Evolutionary conservation across 2,797 vertebrate genomes (phyloP).

Genomic region (Lycodopsis pacificus): DNA sequence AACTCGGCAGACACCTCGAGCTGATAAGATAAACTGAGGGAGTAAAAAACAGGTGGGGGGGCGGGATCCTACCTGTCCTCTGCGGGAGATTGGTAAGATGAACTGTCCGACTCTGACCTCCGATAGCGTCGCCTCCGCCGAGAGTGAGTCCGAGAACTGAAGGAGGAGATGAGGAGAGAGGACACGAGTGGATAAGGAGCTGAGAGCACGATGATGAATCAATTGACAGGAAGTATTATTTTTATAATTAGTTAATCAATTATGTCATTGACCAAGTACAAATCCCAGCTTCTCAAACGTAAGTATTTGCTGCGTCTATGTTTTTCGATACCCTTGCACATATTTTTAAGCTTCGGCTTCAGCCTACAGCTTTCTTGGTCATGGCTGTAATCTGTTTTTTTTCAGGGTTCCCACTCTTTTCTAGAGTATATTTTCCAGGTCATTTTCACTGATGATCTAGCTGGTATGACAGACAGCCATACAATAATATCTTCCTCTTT

Average conservation of each 20-base stretch:
- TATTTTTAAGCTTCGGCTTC: neutral
- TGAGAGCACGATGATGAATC: neutral
- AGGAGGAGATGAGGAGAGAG: slow-evolving; percentile 31
- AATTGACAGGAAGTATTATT: neutral
- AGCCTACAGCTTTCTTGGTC: neutral
- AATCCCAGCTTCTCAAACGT: neutral
- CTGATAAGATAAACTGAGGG: slow-evolving; percentile 72
- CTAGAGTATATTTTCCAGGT: no score
- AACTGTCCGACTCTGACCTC: slow-evolving; percentile 87
- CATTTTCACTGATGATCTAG: no score
- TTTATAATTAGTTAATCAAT: neutral
- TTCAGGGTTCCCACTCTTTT: no score
- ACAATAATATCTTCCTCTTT: no score
- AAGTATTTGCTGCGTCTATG: neutral
- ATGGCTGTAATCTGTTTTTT: neutral
- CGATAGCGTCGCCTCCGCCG: slow-evolving; percentile 82
- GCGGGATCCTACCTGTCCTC: slow-evolving; percentile 87
- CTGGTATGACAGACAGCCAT: no score
- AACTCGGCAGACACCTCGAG: slow-evolving; percentile 55
- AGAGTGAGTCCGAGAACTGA: slow-evolving; percentile 88
- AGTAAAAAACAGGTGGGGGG: neutral
- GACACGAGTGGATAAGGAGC: slow-evolving; percentile 42
- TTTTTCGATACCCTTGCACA: neutral
- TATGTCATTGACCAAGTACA: neutral
- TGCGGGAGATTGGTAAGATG: slow-evolving; percentile 84